A percentile compares a stretch with the other conserved stretches of the same genome.
These are phyloP conservation scores for Microcebus tavaratra DNA, from an alignment of 2,113 vertebrate genomes.

Conservation along the genomic window DNA sequence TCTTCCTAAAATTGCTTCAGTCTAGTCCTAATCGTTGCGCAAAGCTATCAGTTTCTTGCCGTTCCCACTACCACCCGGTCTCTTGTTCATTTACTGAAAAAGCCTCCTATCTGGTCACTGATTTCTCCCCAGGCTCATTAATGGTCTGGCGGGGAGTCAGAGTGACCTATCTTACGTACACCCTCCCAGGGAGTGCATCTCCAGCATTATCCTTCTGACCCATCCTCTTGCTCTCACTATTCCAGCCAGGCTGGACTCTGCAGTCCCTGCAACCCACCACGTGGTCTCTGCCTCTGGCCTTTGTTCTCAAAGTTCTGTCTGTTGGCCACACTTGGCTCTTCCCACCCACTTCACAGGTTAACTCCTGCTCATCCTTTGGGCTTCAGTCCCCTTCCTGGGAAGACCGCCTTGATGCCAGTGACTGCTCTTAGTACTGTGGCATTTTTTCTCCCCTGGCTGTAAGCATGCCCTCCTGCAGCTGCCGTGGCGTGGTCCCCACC, in stretches of 20 bases:
- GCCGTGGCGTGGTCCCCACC: not conserved
- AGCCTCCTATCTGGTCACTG: not conserved
- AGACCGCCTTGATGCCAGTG: not conserved
- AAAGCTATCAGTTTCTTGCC: not conserved
- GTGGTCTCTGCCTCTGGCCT: not conserved
- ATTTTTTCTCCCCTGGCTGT: not conserved
- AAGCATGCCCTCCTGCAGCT: accelerated
- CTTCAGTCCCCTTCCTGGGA: not conserved
- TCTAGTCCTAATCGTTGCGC: not conserved
- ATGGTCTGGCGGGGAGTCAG: not conserved
- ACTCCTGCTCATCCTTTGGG: not conserved
- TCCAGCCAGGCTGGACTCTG: not conserved
- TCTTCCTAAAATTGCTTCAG: not conserved
- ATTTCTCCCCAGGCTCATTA: not conserved
- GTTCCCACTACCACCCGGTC: accelerated
- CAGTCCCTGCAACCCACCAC: not conserved
- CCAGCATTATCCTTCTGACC: not conserved
- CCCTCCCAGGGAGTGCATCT: accelerated
- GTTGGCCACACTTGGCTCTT: no score
- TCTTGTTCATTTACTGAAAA: not conserved
- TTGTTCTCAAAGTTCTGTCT: not conserved
- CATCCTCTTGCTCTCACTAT: accelerated
- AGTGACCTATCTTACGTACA: not conserved
- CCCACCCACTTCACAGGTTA: not conserved
- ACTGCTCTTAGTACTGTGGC: accelerated